These are phyloP conservation scores for Amia ocellicauda DNA, from an alignment of 2,113 vertebrate species.

Conservation along the genomic window DNA sequence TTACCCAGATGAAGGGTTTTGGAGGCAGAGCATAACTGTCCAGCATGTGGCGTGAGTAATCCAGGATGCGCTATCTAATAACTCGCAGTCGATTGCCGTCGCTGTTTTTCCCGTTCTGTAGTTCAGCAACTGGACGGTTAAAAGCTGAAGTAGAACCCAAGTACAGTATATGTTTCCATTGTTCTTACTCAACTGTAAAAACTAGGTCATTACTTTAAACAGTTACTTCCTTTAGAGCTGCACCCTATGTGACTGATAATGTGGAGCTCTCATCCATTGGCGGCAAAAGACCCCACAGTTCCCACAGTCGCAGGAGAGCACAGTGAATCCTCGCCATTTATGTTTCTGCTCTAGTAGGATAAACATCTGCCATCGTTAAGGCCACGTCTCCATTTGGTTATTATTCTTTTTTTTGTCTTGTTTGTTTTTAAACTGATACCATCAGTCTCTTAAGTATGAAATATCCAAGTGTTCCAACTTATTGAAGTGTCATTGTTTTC, in stretches of 20 bases:
- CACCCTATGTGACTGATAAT: slow-evolving; percentile 43
- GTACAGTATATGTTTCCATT: slow-evolving; percentile 34
- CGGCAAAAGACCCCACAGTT: slow-evolving; percentile 32
- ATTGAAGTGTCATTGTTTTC: too few species aligned
- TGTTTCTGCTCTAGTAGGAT: slow-evolving; percentile 46
- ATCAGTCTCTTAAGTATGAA: too few species aligned
- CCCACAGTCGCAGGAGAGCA: slow-evolving; percentile 38
- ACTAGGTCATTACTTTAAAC: slow-evolving; percentile 49
- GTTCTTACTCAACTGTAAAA: slow-evolving; percentile 42
- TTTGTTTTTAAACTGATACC: too few species aligned
- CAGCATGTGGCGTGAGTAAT: background rate
- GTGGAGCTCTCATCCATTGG: slow-evolving; percentile 24
- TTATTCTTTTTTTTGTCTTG: too few species aligned
- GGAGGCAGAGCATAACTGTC: too few species aligned
- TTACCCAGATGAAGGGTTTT: too few species aligned
- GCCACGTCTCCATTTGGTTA: too few species aligned
- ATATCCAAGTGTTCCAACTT: too few species aligned
- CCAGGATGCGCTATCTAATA: background rate
- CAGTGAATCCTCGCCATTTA: slow-evolving; percentile 21
- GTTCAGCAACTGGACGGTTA: slow-evolving; percentile 7
- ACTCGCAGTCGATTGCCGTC: background rate
- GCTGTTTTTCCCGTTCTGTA: background rate
- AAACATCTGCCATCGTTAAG: slow-evolving; percentile 30
- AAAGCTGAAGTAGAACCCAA: slow-evolving; percentile 5
- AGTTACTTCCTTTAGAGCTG: slow-evolving; percentile 46